Evolutionary conservation across 2,888 invertebrate genomes (phyloP), one percentile per base, ranked within the genome.

Genomic region (Hypomecis atomaria): DNA sequence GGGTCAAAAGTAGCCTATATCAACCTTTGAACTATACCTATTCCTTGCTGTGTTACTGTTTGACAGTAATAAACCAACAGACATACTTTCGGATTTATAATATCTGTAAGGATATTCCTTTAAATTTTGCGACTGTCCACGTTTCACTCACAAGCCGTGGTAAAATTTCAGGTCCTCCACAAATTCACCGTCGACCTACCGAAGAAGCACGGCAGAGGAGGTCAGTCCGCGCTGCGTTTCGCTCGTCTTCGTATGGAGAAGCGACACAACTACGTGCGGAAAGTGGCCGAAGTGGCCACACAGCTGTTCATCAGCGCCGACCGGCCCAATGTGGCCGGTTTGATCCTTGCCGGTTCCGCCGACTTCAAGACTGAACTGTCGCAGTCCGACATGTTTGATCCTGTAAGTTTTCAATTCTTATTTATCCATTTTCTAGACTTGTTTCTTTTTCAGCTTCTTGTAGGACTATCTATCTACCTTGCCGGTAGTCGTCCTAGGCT

Each of bases 341-440:
- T 99, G 49, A 99, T 99, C 79, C 94, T 99, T 73, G 99, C 99
- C 73, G 99, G 99, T 94, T 99, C 99, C 77, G 99, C 99, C 11
- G 99, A 99, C 91, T 99, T 99, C 93, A 99, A 99, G 95, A 99
- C 99, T 73, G 99, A 99, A 90, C 96, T 99, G 79, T 98, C 98
- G 86, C 99, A 99, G 94, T 99, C 99, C 0, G 99, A 99, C 87
- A 99, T 99, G 99, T 99, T 99, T 92, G 99, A 99, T 94, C 98
- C 98, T 84, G 98, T 99, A 88, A 94, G 96, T 94, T 63, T 23
- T 23, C 23, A 23, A 2, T 23, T 23, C 23, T 23, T 1, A 23
- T 23, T 23, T 23, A 23, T 23, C 23, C 23, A 23, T 1, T 23
- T 23, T 23, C 23, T 23, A 23, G n/a, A n/a, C n/a, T n/a, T n/a